These are phyloP conservation scores for Drosophila emarginata DNA, from an alignment of 2,888 invertebrate species.

Conservation along the genomic window DNA sequence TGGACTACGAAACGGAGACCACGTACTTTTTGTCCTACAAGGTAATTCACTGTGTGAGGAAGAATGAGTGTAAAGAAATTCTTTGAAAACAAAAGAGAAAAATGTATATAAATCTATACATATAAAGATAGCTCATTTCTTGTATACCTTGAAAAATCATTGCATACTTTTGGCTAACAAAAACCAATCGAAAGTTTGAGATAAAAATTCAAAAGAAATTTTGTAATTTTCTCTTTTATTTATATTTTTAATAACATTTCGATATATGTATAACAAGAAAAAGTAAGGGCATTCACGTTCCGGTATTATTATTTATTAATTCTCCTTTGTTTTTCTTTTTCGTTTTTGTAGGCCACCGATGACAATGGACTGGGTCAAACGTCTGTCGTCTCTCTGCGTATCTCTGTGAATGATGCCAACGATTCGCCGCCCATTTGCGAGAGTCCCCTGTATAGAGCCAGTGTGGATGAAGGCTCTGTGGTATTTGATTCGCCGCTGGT, in stretches of 20 bases:
- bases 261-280: not conserved
- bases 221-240: not conserved
- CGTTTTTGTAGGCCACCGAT: slow-evolving; percentile 88
- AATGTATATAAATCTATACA: not conserved
- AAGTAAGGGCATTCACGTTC: not conserved
- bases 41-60: slow-evolving; percentile 82
- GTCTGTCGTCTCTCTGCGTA: slow-evolving; percentile 90
- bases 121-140: not conserved
- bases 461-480: slow-evolving; percentile 92
- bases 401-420: slow-evolving; percentile 92
- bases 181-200: not conserved
- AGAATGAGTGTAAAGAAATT: not conserved
- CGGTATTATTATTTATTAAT: slow-evolving; percentile 11
- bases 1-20: slow-evolving; percentile 92
- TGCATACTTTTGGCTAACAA: not conserved
- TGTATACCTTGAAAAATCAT: not conserved
- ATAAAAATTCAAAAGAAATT: not conserved
- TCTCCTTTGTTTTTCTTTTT: not conserved
- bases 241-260: not conserved
- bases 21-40: slow-evolving; percentile 93
- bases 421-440: slow-evolving; percentile 94
- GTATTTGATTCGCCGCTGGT: slow-evolving; percentile 91
- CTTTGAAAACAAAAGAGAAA: not conserved
- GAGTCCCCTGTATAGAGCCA: slow-evolving; percentile 89
- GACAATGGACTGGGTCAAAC: slow-evolving; percentile 91